These are phyloP conservation scores for Sebastes nivosus DNA, from an alignment of 2,797 vertebrate genomes.

Conservation along the genomic window DNA sequence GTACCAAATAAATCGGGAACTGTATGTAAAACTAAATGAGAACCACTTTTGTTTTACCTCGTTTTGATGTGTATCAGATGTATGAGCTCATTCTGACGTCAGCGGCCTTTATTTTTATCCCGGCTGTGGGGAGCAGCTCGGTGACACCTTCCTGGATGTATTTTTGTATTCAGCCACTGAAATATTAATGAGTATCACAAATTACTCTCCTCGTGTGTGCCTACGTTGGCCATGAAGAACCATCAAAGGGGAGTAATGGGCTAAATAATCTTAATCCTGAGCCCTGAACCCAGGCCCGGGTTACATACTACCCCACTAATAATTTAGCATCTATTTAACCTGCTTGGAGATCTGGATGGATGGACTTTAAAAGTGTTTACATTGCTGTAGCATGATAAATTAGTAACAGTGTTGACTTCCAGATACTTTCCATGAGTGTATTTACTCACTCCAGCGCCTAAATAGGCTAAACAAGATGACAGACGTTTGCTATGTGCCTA, in stretches of 20 bases:
- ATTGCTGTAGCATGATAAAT: not conserved
- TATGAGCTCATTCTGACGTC: not conserved
- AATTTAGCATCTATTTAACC: not conserved
- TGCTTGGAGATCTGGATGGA: not conserved
- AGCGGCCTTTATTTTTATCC: not conserved
- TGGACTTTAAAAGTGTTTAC: not conserved
- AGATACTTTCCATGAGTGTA: not conserved
- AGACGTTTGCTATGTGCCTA: not conserved
- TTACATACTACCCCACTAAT: not conserved
- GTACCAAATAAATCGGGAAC: not conserved
- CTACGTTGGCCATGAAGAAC: not conserved
- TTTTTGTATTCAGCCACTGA: conserved; percentile 48
- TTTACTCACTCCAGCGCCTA: not conserved
- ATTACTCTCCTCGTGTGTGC: not conserved
- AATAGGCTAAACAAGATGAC: conserved; percentile 7
- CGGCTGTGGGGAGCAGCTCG: not conserved
- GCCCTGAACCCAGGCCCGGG: not conserved
- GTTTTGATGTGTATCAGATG: not conserved
- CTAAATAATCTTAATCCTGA: not conserved
- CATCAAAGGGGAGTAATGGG: conserved; percentile 5
- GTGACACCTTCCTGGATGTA: conserved; percentile 40
- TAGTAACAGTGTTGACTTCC: conserved; percentile 1
- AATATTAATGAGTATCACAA: conserved; percentile 57
- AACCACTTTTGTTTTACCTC: not conserved
- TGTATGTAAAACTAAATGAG: not conserved